These are phyloP conservation scores for Ectobius pallidus DNA, from an alignment of 2,888 invertebrate species.

Conservation along the genomic window DNA sequence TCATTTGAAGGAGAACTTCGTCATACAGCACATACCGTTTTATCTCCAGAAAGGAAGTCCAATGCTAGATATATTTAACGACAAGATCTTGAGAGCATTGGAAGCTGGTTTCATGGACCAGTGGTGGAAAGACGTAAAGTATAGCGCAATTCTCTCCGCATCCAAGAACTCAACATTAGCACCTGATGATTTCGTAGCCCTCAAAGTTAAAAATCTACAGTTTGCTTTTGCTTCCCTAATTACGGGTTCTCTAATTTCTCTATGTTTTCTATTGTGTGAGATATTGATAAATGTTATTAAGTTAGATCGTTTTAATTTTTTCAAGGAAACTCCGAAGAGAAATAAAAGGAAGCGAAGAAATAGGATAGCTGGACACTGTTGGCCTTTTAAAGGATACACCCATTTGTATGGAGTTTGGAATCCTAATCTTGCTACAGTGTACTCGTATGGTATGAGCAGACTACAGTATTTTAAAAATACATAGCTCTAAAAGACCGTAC, in stretches of 20 bases:
- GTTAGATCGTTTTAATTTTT: too few species aligned
- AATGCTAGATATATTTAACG: background rate
- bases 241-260: background rate
- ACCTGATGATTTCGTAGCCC: background rate
- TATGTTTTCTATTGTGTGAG: background rate
- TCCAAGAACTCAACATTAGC: background rate
- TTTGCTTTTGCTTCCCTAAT: background rate
- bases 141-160: background rate
- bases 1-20: background rate
- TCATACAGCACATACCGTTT: background rate
- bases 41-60: background rate
- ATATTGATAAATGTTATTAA: too few species aligned
- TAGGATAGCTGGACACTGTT: too few species aligned
- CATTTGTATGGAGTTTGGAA: too few species aligned
- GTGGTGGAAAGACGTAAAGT: slow-evolving; percentile 1
- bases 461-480: too few species aligned
- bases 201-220: background rate
- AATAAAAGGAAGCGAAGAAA: too few species aligned
- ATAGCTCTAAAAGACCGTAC: too few species aligned
- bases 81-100: background rate
- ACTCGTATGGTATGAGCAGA: too few species aligned
- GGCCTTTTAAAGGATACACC: too few species aligned
- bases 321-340: too few species aligned
- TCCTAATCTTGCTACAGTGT: too few species aligned
- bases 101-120: slow-evolving; percentile 2